A percentile compares a stretch with the other conserved stretches of the same genome.
phyloP scores from a whole-genome alignment of 2,888 invertebrate species.

The Caenorhabditis doughertyi region DNA sequence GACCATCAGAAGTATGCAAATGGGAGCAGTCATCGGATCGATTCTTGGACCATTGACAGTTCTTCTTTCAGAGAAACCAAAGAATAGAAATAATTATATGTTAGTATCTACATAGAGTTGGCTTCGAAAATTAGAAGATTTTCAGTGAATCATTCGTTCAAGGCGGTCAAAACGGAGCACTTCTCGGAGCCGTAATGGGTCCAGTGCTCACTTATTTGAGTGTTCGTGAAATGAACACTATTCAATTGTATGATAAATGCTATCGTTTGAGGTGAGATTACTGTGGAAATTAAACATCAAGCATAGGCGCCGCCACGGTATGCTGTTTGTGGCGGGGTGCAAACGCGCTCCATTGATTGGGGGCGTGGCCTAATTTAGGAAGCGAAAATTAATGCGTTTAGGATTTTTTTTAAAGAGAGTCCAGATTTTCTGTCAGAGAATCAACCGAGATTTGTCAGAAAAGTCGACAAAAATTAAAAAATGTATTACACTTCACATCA shows the following conservation, averaged over 20 bases:
- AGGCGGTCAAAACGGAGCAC: slow-evolving; percentile 71
- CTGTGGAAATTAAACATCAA: too few species aligned
- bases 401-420: too few species aligned
- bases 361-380: too few species aligned
- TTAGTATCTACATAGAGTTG: neutral
- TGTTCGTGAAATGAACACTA: slow-evolving; percentile 75
- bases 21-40: slow-evolving; percentile 74
- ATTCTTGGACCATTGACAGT: slow-evolving; percentile 67
- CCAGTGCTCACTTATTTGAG: slow-evolving; percentile 73
- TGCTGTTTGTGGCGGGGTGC: too few species aligned
- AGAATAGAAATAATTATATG: slow-evolving; percentile 27
- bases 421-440: too few species aligned
- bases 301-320: too few species aligned
- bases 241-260: slow-evolving; percentile 76
- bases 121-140: neutral
- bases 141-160: slow-evolving; percentile 70
- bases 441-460: neutral
- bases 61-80: slow-evolving; percentile 1
- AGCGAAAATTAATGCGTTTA: too few species aligned
- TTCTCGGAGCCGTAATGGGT: slow-evolving; percentile 71
- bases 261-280: slow-evolving; percentile 71
- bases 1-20: slow-evolving; percentile 75
- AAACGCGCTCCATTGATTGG: too few species aligned
- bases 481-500: neutral
- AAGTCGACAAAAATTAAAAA: neutral